Evolutionary conservation across 2,113 vertebrate species (phyloP).

Genomic region (Lepus timidus): DNA sequence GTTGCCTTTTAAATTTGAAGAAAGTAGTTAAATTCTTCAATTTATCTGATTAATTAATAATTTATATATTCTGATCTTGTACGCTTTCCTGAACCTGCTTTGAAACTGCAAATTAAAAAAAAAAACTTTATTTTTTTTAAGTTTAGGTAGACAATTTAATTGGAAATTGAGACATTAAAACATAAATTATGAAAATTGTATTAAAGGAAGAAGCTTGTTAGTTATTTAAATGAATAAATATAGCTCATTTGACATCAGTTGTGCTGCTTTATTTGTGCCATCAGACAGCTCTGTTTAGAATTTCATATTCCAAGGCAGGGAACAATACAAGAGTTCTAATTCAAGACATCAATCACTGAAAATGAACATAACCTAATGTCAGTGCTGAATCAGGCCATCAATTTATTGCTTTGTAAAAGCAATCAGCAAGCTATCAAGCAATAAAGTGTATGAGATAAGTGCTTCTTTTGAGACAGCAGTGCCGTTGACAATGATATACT

Average conservation of each 20-base stretch:
- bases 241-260: constrained; percentile 57
- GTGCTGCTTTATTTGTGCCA: constrained; percentile 80
- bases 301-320: constrained; percentile 84
- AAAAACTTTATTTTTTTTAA: constrained; percentile 51
- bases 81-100: constrained; percentile 64
- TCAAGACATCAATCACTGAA: constrained; percentile 88
- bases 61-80: constrained; percentile 73
- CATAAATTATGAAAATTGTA: constrained; percentile 83
- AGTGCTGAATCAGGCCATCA: constrained; percentile 89
- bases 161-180: constrained; percentile 64
- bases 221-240: constrained; percentile 82
- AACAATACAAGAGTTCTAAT: constrained; percentile 84
- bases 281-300: constrained; percentile 78
- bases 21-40: constrained; percentile 80
- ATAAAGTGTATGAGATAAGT: constrained; percentile 90
- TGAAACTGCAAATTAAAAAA: constrained; percentile 49
- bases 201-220: constrained; percentile 75
- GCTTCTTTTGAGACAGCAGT: constrained; percentile 86
- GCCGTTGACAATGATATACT: constrained; percentile 88
- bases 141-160: constrained; percentile 71
- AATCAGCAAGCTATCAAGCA: constrained; percentile 91
- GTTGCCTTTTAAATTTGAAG: constrained; percentile 61
- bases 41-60: constrained; percentile 83
- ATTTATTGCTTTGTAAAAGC: constrained; percentile 91
- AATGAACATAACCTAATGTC: constrained; percentile 90